Conservation (phyloP, 2,113 vertebrate genomes). For the Cairina moschata region DNA sequence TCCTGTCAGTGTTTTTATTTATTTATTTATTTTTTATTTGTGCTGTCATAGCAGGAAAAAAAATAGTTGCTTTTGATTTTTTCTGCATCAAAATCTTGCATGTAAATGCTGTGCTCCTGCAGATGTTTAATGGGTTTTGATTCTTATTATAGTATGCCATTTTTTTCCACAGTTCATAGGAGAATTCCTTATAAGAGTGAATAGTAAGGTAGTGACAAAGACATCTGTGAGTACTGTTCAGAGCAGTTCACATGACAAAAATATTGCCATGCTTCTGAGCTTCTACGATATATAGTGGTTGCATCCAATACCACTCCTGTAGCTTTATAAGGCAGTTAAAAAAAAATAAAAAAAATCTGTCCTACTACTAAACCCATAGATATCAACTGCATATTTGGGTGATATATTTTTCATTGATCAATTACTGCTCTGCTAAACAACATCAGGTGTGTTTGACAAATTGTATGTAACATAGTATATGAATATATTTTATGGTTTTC, state of each 20-base stretch:
- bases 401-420: neutral
- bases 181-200: neutral
- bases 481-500: slow-evolving; percentile 24
- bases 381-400: neutral
- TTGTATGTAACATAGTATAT: neutral
- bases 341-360: neutral
- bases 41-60: no score
- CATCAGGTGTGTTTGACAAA: neutral
- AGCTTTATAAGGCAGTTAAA: fast-evolving
- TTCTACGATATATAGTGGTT: neutral
- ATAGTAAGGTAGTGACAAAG: neutral
- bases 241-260: neutral
- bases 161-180: neutral
- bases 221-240: neutral
- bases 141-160: neutral
- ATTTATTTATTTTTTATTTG: no score
- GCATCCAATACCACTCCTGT: fast-evolving
- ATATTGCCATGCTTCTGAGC: neutral
- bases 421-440: neutral
- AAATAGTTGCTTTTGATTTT: neutral
- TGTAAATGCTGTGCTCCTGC: neutral
- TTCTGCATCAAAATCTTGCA: neutral
- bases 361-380: neutral
- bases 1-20: neutral
- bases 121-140: neutral